Base-by-base conservation (phyloP, 2,113 vertebrate genomes). In the Struthio camelus region DNA sequence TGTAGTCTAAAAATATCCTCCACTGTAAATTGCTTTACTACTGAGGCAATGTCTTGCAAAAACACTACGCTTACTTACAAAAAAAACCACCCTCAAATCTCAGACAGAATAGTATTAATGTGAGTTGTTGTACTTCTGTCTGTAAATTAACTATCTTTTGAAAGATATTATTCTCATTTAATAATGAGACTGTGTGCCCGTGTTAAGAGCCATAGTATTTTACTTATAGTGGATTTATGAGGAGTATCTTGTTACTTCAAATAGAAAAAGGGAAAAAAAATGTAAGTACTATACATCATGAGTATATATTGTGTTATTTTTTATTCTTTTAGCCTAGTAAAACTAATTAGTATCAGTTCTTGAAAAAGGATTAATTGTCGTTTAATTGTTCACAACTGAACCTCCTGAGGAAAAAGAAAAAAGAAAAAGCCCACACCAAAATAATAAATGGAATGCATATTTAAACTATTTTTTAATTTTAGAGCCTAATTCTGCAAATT, bases 1-100 rank as follows among this genome's bases (percentile, higher is more conserved):
- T 90, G 87, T 96, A 92, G 96, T 93, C 97, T 98, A 97, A 97
- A 98, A 97, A 97, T 97, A 96, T 89, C 95, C 82, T 81, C 67
- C 78, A 72, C 89, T 96, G 64, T 94, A 97, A 97, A 97, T 97
- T 97, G 93, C 96, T 97, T 97, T 96, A 93, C 93, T 95, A 97
- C 93, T 96, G 95, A 97, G 95, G 95, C 8, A 96, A 75, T 2
- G 77, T 93, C 96, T 97, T 97, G 86, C 79, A 97, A 97, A 97
- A 95, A 95, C 85, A 91, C 94, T 94, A 80, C 94, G 1, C 23
- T 67, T 79, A 20, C 24, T 62, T 78, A 79, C 28, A 78, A 78
- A 85, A 71, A 51, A 78, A 61, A n/a, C n/a, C 36, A 96, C 95
- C 81, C 69, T 90, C 80, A 71, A 61, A 83, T 44, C 67, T 18